phyloP scores from a whole-genome alignment of 2,113 vertebrate genomes.

The Nothobranchius furzeri region DNA sequence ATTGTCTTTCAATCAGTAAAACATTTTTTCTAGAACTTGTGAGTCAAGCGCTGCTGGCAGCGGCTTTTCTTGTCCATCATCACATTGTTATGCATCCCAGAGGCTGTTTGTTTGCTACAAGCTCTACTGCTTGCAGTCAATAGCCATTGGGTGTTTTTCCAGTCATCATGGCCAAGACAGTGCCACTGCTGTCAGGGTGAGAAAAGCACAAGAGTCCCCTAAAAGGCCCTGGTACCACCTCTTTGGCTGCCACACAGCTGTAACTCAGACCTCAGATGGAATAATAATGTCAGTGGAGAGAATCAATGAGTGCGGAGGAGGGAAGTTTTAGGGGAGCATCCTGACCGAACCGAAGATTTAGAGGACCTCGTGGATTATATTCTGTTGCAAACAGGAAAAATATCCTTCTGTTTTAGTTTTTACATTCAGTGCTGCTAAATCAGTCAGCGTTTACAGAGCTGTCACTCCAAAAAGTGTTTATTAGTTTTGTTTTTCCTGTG shows the following conservation, averaged over 20 bases:
- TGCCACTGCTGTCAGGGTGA: conserved; percentile 58
- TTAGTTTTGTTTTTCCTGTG: no score
- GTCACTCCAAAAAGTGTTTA: not conserved
- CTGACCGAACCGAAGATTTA: not conserved
- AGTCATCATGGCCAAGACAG: conserved; percentile 56
- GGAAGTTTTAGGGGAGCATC: conserved; percentile 7
- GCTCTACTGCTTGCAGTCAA: conserved; percentile 60
- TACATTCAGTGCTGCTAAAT: conserved; percentile 4
- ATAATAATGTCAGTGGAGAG: conserved; percentile 44
- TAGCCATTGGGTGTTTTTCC: conserved; percentile 39
- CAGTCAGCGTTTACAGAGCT: conserved; percentile 1
- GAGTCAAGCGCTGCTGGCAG: not conserved
- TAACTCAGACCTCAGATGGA: conserved; percentile 43
- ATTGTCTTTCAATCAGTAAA: no score
- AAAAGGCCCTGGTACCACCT: conserved; percentile 66
- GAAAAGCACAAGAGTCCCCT: conserved; percentile 63
- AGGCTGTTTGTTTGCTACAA: conserved; percentile 46
- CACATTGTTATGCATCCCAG: conserved; percentile 65
- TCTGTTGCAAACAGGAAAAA: not conserved
- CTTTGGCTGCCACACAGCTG: conserved; percentile 60
- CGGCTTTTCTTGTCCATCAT: conserved; percentile 14
- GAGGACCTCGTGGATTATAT: conserved; percentile 6
- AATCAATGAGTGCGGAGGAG: conserved; percentile 23
- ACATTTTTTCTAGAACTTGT: not conserved
- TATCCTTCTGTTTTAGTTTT: conserved; percentile 19